Evolutionary conservation across 2,888 invertebrate genomes (phyloP), one percentile per base, ranked within the genome.

Genomic region (Nematopogon swammerdamellus): DNA sequence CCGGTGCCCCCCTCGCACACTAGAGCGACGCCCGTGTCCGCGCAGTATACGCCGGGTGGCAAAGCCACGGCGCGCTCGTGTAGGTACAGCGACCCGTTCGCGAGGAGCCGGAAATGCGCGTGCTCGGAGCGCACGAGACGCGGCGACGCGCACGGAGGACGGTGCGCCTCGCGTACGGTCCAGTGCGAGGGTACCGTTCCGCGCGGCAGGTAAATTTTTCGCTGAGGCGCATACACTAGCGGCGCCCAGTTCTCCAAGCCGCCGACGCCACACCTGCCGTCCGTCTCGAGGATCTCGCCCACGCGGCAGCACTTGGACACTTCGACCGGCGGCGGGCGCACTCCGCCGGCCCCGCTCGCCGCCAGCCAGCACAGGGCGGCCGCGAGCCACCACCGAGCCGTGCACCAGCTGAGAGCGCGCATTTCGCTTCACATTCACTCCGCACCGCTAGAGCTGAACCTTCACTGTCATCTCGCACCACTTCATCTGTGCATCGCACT

Each of bases 301-400:
- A 69, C 65, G 19, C 67, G 76, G 60, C 85, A 85, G 63, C 83
- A 85, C 62, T 82, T 77, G 56, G 81, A 69, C 46, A 83, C 67
- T 44, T 58, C 62, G 44, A 75, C 65, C 48, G 56, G 54, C n/a
- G 49, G 52, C 47, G 56, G 63, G 45, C 67, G 60, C 14, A 51
- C 49, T 45, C 52, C 57, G 46, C 60, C 55, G 55, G 57, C 55
- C 65, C 63, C 58, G 65, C 67, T 63, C 69, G 69, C 56, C 63
- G 67, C 63, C 87, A 87, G 72, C 88, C 88, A 66, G 85, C 84
- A 62, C 88, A 85, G 52, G 91, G 91, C 64, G 84, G 80, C 54
- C 82, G 81, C 70, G 55, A 93, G 94, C 72, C 95, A 96, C 63
- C 89, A 85, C 44, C 95, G 95, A n/a, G n/a, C 19, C 44, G n/a